phyloP scores from a whole-genome alignment of 2,797 vertebrate genomes.

The Cyclopterus lumpus region DNA sequence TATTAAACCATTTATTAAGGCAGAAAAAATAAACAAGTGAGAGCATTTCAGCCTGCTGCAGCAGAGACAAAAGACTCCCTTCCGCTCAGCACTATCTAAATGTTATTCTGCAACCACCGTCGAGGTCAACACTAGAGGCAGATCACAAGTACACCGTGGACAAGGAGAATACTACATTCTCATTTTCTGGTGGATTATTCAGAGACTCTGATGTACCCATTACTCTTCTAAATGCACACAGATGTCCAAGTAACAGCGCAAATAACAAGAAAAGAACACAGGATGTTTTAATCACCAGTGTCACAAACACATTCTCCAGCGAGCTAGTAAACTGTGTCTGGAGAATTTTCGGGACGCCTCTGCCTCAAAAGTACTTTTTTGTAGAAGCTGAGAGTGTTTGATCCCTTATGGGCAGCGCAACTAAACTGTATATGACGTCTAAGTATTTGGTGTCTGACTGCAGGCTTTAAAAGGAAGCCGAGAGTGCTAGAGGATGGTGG shows the following conservation, averaged over 20 bases:
- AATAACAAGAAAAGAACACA: background rate
- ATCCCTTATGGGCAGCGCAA: background rate
- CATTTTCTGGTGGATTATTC: constrained; percentile 1
- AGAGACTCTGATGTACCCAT: background rate
- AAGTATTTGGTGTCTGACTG: background rate
- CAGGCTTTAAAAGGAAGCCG: background rate
- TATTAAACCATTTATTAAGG: constrained; percentile 39
- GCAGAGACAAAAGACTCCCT: constrained; percentile 4
- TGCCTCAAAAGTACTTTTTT: background rate
- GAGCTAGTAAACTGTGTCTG: background rate
- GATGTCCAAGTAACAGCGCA: background rate
- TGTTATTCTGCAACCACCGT: constrained; percentile 13
- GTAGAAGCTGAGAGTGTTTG: background rate
- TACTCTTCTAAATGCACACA: background rate
- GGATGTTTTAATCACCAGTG: background rate
- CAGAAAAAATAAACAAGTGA: constrained; percentile 30
- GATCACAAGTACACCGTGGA: background rate
- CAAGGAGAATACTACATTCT: background rate
- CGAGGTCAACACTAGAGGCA: constrained; percentile 6
- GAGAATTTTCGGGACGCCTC: background rate
- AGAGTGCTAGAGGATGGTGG: background rate
- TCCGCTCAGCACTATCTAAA: constrained; percentile 1
- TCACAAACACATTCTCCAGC: constrained; percentile 12
- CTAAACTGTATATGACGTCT: background rate
- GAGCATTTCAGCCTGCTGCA: constrained; percentile 14